These are phyloP conservation scores for Notodonta dromedarius DNA, from an alignment of 2,888 invertebrate genomes.

Conservation along the genomic window DNA sequence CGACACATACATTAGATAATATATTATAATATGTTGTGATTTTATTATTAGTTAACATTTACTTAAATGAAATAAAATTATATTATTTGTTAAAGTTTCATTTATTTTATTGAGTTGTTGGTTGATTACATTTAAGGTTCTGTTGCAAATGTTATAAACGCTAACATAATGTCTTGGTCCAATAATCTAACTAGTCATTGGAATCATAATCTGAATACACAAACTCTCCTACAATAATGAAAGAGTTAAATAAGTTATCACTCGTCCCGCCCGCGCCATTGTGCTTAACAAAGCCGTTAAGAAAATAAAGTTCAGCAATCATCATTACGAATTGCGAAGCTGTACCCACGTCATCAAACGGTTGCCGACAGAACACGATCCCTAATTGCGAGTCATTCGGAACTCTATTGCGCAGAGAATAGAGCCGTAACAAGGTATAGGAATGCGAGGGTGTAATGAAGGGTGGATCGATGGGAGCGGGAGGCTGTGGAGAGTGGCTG, in stretches of 20 bases:
- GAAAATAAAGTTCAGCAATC: slow-evolving; percentile 51
- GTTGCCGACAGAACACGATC: slow-evolving; percentile 36
- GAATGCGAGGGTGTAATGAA: slow-evolving; percentile 35
- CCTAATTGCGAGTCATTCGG: slow-evolving; percentile 32
- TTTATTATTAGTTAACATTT: slow-evolving; percentile 59
- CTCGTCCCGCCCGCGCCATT: slow-evolving; percentile 21
- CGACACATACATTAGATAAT: slow-evolving; percentile 39
- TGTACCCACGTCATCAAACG: slow-evolving; percentile 46
- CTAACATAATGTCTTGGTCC: no score
- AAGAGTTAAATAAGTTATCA: slow-evolving; percentile 18
- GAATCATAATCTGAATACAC: background rate
- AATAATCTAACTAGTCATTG: background rate
- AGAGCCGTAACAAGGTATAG: slow-evolving; percentile 28
- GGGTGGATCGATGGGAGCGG: slow-evolving; percentile 75
- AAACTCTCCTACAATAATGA: slow-evolving; percentile 1
- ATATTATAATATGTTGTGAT: slow-evolving; percentile 64
- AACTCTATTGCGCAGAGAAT: slow-evolving; percentile 44
- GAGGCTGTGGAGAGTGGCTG: slow-evolving; percentile 43
- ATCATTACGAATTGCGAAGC: slow-evolving; percentile 56
- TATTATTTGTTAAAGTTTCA: slow-evolving; percentile 67
- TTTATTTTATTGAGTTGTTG: slow-evolving; percentile 18
- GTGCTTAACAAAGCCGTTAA: slow-evolving; percentile 11
- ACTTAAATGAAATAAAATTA: slow-evolving; percentile 64
- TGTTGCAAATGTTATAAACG: no score
- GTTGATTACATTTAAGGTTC: background rate